Evolutionary conservation across 2,797 vertebrate genomes (phyloP), one percentile per base, ranked within the genome.

Genomic region (Decapterus maruadsi): DNA sequence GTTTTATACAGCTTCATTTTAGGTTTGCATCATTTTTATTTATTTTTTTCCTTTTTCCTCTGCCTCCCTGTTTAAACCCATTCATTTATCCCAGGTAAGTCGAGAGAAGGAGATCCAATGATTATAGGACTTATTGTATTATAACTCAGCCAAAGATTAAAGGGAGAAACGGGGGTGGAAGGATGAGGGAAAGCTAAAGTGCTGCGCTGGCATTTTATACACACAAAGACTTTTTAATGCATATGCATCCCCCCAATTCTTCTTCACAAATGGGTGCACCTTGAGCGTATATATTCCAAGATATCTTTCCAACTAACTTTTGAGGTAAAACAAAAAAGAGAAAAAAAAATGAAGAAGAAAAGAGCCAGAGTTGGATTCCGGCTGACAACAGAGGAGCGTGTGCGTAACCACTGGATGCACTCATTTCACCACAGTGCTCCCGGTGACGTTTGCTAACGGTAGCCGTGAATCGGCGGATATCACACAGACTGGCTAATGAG

Each of bases 401-500:
- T 70, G 73, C 8, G 42, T 85, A 87, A 81, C 85, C 83, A 84
- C 42, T 89, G 75, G 65, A 82, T 87, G 83, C 82, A 75, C 82
- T 67, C 55, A n/a, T 71, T 71, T 80, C 20, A 26, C 78, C 77
- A 89, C 68, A 91, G 83, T 57, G 90, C 92, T 94, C 69, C 84
- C 77, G 87, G 92, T 92, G 90, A 90, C 85, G 85, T 83, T 89
- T 85, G 86, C 88, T 83, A 76, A 87, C 85, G 34, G 83, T 80
- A 84, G 79, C 79, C 81, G 74, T 63, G 77, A 77, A 89, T 77
- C 31, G 26, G 76, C 59, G 74, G 88, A 90, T 91, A 94, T 95
- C 93, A 95, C 92, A 95, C 91, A 94, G 93, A 95, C 93, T 95
- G 92, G 80, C 87, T 94, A 95, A 96, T 95, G 93, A 95, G 94